Conservation (phyloP, 64 coral and sea anemone genomes). For the Catalaphyllia jardinei region DNA sequence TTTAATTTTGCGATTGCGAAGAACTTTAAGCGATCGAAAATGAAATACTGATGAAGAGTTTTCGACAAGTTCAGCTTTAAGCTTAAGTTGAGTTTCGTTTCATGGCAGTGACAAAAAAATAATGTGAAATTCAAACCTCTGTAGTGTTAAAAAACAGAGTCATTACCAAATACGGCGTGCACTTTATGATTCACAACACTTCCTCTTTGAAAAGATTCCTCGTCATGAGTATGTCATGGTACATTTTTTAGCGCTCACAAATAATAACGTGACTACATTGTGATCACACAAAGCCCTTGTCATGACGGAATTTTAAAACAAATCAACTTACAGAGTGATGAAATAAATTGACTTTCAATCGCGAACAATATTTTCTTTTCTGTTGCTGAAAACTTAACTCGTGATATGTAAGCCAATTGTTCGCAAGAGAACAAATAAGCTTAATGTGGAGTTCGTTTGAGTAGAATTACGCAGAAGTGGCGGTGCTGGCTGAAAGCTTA, state of each 20-base stretch:
- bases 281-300: no score
- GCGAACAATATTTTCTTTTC: neutral
- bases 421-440: neutral
- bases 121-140: neutral
- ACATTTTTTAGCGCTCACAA: neutral
- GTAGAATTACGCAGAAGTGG: no score
- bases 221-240: neutral
- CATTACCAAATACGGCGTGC: conserved; percentile 3
- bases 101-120: neutral
- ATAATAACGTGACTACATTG: no score
- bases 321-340: neutral
- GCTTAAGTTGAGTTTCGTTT: neutral
- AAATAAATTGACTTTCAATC: neutral
- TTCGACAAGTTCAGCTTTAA: neutral
- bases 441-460: neutral
- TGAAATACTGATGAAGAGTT: neutral
- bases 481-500: neutral
- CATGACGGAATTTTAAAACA: neutral
- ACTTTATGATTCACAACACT: neutral
- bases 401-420: neutral
- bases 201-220: neutral
- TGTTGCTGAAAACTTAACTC: neutral
- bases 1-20: neutral
- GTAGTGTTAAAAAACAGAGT: neutral
- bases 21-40: neutral